These are phyloP conservation scores for Apis florea DNA, from an alignment of 1,140 invertebrate genomes.

Conservation along the genomic window DNA sequence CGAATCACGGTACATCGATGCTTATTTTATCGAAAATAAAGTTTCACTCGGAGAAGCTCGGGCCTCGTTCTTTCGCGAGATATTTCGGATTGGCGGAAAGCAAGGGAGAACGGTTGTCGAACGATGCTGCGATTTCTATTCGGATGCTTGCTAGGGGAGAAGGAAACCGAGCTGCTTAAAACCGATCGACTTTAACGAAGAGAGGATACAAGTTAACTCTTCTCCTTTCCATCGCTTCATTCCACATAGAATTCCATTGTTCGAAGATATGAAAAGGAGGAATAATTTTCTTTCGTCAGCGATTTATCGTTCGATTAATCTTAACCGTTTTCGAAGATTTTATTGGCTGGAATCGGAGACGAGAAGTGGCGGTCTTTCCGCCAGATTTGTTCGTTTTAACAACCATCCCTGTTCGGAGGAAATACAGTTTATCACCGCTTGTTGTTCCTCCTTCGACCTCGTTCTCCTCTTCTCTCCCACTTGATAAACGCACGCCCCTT, in stretches of 20 bases:
- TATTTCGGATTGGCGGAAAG: conserved; percentile 6
- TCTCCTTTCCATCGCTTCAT: no score
- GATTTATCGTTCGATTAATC: conserved; percentile 9
- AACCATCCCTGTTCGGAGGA: not conserved
- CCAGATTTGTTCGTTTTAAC: not conserved
- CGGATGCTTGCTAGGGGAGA: not conserved
- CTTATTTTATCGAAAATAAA: conserved; percentile 15
- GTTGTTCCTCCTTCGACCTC: not conserved
- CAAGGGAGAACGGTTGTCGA: no score
- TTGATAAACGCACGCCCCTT: conserved; percentile 26
- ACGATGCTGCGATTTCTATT: conserved; percentile 5
- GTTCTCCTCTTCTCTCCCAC: not conserved
- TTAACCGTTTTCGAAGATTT: conserved; percentile 1
- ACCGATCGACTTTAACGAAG: no score
- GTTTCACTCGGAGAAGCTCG: not conserved
- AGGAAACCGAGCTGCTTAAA: no score
- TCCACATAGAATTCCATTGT: no score
- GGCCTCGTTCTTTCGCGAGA: not conserved
- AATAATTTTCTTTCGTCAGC: not conserved
- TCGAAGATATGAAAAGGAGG: no score
- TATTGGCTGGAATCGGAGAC: not conserved
- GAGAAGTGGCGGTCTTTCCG: not conserved
- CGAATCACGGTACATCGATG: not conserved
- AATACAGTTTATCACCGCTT: conserved; percentile 32
- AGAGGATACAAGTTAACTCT: no score